A percentile compares a stretch with the other conserved stretches of the same genome.
Conservation (phyloP, 1,140 invertebrate genomes). For the Monomorium pharaonis region DNA sequence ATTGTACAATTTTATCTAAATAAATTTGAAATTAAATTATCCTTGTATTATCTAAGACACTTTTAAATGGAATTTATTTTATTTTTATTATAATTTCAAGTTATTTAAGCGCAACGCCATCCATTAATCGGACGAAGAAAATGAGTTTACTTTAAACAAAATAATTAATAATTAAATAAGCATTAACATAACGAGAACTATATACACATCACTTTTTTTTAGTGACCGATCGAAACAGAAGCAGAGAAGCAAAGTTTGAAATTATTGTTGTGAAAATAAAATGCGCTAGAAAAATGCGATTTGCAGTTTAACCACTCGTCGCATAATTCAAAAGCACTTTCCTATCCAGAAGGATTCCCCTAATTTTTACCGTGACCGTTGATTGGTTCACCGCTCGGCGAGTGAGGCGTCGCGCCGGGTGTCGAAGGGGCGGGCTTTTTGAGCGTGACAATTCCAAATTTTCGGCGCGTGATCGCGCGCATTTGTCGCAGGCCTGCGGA, state of each 20-base stretch:
- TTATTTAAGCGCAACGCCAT: too few relatives aligned
- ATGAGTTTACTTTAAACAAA: too few relatives aligned
- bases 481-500: not conserved
- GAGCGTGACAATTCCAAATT: constrained; percentile 19
- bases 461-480: constrained; percentile 9
- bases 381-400: not conserved
- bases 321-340: too few relatives aligned
- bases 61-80: too few relatives aligned
- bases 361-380: not conserved
- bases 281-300: not conserved
- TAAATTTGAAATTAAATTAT: too few relatives aligned
- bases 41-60: too few relatives aligned
- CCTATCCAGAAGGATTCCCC: not conserved
- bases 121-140: not conserved
- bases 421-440: not conserved
- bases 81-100: too few relatives aligned
- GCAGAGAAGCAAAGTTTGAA: not conserved
- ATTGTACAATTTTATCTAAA: too few relatives aligned
- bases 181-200: too few relatives aligned
- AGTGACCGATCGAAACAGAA: not conserved
- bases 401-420: not conserved
- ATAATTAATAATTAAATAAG: too few relatives aligned
- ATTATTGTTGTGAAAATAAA: not conserved
- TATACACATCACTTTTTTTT: too few relatives aligned
- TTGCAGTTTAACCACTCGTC: not conserved